phyloP scores from a whole-genome alignment of 2,888 invertebrate species.

The Linnaemya vulpina region DNA sequence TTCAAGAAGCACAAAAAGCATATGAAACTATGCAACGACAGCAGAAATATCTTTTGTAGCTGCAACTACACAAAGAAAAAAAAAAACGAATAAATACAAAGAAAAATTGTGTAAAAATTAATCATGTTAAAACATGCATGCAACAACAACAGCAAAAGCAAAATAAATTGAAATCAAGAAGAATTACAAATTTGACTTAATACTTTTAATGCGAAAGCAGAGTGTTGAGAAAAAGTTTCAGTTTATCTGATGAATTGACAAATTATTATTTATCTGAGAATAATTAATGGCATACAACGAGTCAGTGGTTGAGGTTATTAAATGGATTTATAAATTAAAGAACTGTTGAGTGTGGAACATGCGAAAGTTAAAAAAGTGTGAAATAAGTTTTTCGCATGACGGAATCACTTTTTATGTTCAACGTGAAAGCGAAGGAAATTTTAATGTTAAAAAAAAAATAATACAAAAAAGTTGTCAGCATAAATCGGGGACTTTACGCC shows the following conservation, averaged over 20 bases:
- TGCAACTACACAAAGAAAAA: background rate
- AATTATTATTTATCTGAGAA: slow-evolving; percentile 38
- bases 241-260: slow-evolving; percentile 41
- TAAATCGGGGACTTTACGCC: too few species aligned
- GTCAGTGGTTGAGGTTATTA: slow-evolving; percentile 20
- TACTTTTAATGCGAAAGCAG: slow-evolving; percentile 19
- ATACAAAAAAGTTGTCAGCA: too few species aligned
- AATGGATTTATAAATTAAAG: background rate
- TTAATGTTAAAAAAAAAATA: too few species aligned
- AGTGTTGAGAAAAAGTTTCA: background rate
- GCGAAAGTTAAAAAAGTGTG: too few species aligned
- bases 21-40: slow-evolving; percentile 42
- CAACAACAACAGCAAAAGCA: background rate
- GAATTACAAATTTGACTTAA: slow-evolving; percentile 57
- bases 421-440: too few species aligned
- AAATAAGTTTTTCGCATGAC: too few species aligned
- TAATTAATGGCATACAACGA: slow-evolving; percentile 28
- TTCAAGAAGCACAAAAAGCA: slow-evolving; percentile 31
- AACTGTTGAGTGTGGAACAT: too few species aligned
- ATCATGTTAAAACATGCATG: slow-evolving; percentile 64
- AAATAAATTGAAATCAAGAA: slow-evolving; percentile 40
- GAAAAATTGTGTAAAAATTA: slow-evolving; percentile 63
- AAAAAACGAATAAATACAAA: background rate
- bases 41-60: slow-evolving; percentile 41
- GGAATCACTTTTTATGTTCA: too few species aligned